phyloP scores from a whole-genome alignment of 2,113 vertebrate species.

The Cercopithecus mona region DNA sequence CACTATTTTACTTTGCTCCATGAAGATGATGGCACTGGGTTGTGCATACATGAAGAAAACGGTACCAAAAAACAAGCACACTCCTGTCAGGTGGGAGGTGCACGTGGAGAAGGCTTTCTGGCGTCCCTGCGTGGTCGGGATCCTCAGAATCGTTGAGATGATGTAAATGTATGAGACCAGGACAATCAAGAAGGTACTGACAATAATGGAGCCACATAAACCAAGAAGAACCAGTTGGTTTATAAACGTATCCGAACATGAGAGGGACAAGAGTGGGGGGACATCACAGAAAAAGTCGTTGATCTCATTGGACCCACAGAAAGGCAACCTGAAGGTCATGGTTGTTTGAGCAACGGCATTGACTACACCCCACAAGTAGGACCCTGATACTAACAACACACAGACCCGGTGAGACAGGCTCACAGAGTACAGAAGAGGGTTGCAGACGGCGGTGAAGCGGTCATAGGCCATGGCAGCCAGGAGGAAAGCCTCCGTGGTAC shows the following conservation, averaged over 20 bases:
- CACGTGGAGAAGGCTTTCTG: conserved; percentile 64
- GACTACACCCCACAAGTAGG: conserved; percentile 30
- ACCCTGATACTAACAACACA: background rate
- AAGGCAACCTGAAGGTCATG: conserved; percentile 33
- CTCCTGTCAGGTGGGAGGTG: conserved; percentile 54
- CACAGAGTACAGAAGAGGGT: conserved; percentile 19
- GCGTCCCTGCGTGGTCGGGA: conserved; percentile 12
- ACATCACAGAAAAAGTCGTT: conserved; percentile 71
- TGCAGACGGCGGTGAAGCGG: conserved; percentile 30
- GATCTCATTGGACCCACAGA: conserved; percentile 22
- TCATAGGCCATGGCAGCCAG: conserved; percentile 60
- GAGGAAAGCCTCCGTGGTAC: conserved; percentile 47
- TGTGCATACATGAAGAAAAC: conserved; percentile 69
- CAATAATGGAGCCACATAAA: conserved; percentile 58
- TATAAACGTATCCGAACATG: background rate
- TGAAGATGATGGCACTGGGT: conserved; percentile 42
- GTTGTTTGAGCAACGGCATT: conserved; percentile 52
- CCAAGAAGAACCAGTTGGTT: conserved; percentile 62
- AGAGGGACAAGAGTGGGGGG: conserved; percentile 56
- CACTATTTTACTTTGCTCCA: conserved; percentile 57
- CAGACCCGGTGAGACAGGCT: conserved; percentile 50
- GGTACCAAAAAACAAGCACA: conserved; percentile 65
- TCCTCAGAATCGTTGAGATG: conserved; percentile 49
- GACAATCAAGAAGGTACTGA: background rate
- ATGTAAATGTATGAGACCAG: conserved; percentile 60